Percentiles rank a stretch among this genome's conserved stretches.
These are phyloP conservation scores for Procambarus virginalis DNA, from an alignment of 1,140 invertebrate species.

Conservation along the genomic window DNA sequence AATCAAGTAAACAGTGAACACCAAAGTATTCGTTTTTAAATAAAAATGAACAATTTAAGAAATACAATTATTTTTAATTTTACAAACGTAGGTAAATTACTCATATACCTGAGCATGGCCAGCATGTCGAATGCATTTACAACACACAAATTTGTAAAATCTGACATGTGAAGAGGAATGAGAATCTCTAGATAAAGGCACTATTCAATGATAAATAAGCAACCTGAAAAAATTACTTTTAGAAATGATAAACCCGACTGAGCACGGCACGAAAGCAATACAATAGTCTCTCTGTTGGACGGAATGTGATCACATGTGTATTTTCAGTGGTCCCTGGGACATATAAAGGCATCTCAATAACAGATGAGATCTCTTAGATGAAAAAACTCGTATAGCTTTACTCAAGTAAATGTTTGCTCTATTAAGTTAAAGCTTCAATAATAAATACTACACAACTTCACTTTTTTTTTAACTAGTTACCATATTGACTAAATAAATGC, in stretches of 20 bases:
- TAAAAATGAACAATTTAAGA: neutral
- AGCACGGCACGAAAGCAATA: neutral
- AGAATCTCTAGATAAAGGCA: neutral
- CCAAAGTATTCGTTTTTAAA: neutral
- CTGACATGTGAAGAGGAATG: neutral
- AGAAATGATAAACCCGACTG: neutral
- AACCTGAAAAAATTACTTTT: neutral
- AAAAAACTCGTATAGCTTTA: neutral
- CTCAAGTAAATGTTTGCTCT: neutral
- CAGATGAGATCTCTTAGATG: neutral
- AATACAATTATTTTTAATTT: neutral
- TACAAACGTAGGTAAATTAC: neutral
- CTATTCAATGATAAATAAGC: neutral
- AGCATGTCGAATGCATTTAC: neutral
- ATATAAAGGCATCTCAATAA: neutral
- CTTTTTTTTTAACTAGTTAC: neutral
- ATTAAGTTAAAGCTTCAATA: neutral
- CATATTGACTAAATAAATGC: neutral
- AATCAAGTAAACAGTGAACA: neutral
- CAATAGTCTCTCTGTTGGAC: neutral
- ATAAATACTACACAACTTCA: neutral
- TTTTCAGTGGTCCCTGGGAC: neutral
- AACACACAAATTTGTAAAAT: neutral
- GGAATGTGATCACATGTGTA: neutral
- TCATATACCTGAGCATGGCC: too few species aligned